Evolutionary conservation across 2,888 invertebrate species (phyloP).

Genomic region (Mycalesis mineus): DNA sequence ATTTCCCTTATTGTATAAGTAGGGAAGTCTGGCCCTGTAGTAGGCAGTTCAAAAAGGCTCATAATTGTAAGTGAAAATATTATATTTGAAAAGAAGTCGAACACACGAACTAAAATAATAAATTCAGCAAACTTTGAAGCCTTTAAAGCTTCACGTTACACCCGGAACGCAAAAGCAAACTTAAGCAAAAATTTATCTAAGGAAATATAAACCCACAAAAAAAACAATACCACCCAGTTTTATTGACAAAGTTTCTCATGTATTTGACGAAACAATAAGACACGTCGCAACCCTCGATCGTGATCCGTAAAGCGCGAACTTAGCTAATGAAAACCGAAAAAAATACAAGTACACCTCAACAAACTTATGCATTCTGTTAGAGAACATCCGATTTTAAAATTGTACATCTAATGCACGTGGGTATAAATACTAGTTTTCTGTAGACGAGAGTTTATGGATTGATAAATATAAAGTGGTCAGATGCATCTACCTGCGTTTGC

Average conservation of each 20-base stretch:
- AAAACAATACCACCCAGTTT: conserved; percentile 57
- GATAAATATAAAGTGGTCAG: conserved; percentile 38
- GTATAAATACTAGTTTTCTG: conserved; percentile 34
- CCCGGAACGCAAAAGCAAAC: conserved; percentile 8
- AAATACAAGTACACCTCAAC: conserved; percentile 64
- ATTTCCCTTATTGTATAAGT: too few species aligned
- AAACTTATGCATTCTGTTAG: conserved; percentile 31
- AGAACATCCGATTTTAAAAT: neutral
- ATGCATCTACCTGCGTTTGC: conserved; percentile 69
- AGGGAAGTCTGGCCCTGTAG: too few species aligned
- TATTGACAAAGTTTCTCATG: conserved; percentile 72
- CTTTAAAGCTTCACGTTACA: neutral
- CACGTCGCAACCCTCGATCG: conserved; percentile 70
- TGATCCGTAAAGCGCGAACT: conserved; percentile 75
- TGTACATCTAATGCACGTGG: conserved; percentile 28
- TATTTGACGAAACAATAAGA: conserved; percentile 73
- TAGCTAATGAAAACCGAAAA: conserved; percentile 73
- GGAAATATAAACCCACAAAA: conserved; percentile 29
- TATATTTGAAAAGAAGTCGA: too few species aligned
- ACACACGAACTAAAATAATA: too few species aligned
- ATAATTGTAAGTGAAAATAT: too few species aligned
- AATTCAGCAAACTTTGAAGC: too few species aligned
- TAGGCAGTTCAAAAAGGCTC: too few species aligned
- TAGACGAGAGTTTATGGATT: conserved; percentile 18
- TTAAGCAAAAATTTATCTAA: conserved; percentile 25